Evolutionary conservation across 2,797 vertebrate genomes (phyloP), one percentile per base, ranked within the genome.

Genomic region (Antennarius maculatus): DNA sequence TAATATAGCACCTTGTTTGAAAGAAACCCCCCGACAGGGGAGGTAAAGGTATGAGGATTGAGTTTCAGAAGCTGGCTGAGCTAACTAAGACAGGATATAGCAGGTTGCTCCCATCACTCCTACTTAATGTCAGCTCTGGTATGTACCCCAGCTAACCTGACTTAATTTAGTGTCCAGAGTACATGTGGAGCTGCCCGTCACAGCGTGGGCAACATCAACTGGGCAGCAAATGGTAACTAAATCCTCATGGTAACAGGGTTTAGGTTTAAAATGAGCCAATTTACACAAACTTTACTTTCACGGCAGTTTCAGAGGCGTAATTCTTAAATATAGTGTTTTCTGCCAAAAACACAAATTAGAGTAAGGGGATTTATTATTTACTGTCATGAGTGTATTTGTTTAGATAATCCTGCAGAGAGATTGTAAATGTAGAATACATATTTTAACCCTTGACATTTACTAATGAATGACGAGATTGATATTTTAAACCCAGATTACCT

Each of bases 91-190:
- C 74, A 51, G 77, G 73, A 83, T 65, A 59, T 60, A 60, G 74
- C 71, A 72, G 69, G 71, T 69, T 69, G 71, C 63, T 66, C 71
- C 80, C 73, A 84, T 86, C 67, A 64, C 76, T 82, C 72, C 69
- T 60, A 55, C 72, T 86, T 60, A 81, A 64, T 74, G 80, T 84
- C 83, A 84, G 66, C 65, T 55, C 63, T 67, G 79, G 78, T 76
- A 71, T 77, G 60, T 66, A 14, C 83, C 74, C 71, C 83, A 79
- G 74, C 63, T 77, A 82, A 83, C 66, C 65, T 47, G 62, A 56
- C 71, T 62, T 86, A 69, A 90, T 87, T 89, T 82, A 82, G 65
- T 65, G 65, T 17, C 15, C 47, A 4, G 52, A 27, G 49, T 53
- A 13, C 59, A 58, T 15, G 27, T 53, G 58, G 62, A 74, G 71